Evolutionary conservation across 2,113 vertebrate species (phyloP), one percentile per base, ranked within the genome.

Genomic region (Spermophilus dauricus): DNA sequence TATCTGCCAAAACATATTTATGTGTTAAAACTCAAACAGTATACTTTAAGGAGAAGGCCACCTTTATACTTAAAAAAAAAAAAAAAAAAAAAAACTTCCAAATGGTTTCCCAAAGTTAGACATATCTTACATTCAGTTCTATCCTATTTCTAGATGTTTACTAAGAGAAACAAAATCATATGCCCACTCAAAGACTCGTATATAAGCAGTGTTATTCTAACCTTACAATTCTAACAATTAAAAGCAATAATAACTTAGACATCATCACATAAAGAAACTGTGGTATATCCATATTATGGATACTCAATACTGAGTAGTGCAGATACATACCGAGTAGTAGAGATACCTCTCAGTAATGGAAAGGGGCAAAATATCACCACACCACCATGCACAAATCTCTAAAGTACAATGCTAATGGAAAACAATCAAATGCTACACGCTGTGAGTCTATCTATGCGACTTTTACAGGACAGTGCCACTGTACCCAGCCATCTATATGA

Each of bases 101-200:
- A 53, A 16, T 14, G 13, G n/a, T 39, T 56, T 56, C 37, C 63
- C 32, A 69, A 90, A 80, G 39, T 65, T 89, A 37, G 65, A 80
- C 9, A 17, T 7, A 67, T 4, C 32, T 45, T 76, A 70, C 9
- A 69, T 2, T 85, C 28, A 37, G 32, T 12, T 51, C 39, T 89
- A 78, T 37, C 26, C 75, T 37, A 91, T 11, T 42, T 70, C 42
- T 39, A 82, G 51, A 34, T 72, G n/a, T 84, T 75, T 84, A 92
- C 67, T 92, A 26, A 73, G 48, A 92, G 34, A 81, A 94, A 96
- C 34, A 26, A 92, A 81, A 89, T 32, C 9, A 24, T 11, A 93
- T 11, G 39, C 30, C 51, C 28, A 75, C 17, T 61, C 53, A 77
- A 51, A 51, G 86, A 86, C 28, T 20, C 16, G 48, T 51, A 51